These are phyloP conservation scores for Maccullochella peelii DNA, from an alignment of 2,113 vertebrate genomes.

Conservation along the genomic window DNA sequence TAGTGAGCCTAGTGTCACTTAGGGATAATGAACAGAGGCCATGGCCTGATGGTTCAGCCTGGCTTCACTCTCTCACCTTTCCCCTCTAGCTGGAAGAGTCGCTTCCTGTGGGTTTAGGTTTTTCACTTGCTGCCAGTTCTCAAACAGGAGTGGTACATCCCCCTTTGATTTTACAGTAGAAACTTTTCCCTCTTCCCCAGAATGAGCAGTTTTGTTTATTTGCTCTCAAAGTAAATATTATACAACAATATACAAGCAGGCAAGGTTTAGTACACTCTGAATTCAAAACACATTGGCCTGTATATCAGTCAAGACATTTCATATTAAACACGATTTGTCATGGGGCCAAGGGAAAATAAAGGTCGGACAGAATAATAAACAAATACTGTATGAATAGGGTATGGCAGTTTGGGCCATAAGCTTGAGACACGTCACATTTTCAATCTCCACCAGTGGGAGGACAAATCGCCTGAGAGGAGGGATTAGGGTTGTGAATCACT, in stretches of 20 bases:
- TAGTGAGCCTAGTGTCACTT: constrained; percentile 22
- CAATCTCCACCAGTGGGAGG: constrained; percentile 80
- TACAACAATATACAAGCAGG: constrained; percentile 45
- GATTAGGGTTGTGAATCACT: constrained; percentile 80
- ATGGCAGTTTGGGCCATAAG: constrained; percentile 72
- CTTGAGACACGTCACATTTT: constrained; percentile 79
- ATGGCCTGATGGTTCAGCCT: constrained; percentile 42
- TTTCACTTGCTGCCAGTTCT: constrained; percentile 3
- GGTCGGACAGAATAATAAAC: constrained; percentile 75
- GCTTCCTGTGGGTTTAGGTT: constrained; percentile 44
- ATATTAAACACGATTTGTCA: constrained; percentile 77
- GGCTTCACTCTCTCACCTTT: constrained; percentile 54
- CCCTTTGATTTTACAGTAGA: constrained; percentile 5
- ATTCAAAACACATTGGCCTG: constrained; percentile 61
- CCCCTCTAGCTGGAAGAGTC: constrained; percentile 31
- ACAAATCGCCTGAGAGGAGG: constrained; percentile 81
- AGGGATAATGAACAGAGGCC: constrained; percentile 52
- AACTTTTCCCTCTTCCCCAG: constrained; percentile 6
- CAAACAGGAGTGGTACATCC: not conserved
- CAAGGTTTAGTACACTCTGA: constrained; percentile 39
- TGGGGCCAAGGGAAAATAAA: constrained; percentile 72
- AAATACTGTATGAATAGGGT: constrained; percentile 73
- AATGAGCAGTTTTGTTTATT: constrained; percentile 46
- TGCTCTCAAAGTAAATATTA: constrained; percentile 57
- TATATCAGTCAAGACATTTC: constrained; percentile 74